Evolutionary conservation across 2,888 invertebrate genomes (phyloP), one percentile per base, ranked within the genome.

Genomic region (Melanchra persicariae): DNA sequence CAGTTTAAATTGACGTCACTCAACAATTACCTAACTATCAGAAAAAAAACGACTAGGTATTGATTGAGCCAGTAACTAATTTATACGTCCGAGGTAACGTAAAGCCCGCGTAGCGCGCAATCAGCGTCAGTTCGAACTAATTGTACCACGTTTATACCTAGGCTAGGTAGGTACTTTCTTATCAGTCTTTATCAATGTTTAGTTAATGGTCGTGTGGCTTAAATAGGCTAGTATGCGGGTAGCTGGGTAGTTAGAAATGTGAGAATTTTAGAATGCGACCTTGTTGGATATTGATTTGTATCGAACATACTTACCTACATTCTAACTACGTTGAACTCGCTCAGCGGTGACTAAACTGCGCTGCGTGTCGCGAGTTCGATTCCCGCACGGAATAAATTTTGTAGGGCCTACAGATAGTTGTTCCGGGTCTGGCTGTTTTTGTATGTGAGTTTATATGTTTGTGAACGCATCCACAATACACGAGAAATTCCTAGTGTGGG

Each of bases 161-260:
- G 45, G 26, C 34, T 40, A 51, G 19, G 51, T 49, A 55, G 6
- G 70, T 60, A 64, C 30, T 40, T 60, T 60, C 82, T 79, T 79
- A 79, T 79, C 79, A 67, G 76, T 43, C 26, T 49, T 82, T 79
- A 82, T 79, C 79, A 68, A 59, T 79, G 82, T 79, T 79, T 79
- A 52, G 67, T 55, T 82, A 78, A 68, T 73, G 60, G 47, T 10
- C 9, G 24, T 58, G n/a, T 54, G 49, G 45, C n/a, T 59, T 19
- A 55, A 66, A 47, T 59, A 70, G 55, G 24, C 47, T 24, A 52
- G 19, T 26, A 52, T 68, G 63, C 47, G 77, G 77, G 77, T 68
- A 45, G 24, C 12, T 34, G n/a, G 17, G 34, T 34, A 8, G n/a
- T 10, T 34, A 40, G 19, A 62, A 34, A 63, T 22, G 59, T 43